Conservation (phyloP, 2,113 vertebrate species). For the Climacteris rufus region DNA sequence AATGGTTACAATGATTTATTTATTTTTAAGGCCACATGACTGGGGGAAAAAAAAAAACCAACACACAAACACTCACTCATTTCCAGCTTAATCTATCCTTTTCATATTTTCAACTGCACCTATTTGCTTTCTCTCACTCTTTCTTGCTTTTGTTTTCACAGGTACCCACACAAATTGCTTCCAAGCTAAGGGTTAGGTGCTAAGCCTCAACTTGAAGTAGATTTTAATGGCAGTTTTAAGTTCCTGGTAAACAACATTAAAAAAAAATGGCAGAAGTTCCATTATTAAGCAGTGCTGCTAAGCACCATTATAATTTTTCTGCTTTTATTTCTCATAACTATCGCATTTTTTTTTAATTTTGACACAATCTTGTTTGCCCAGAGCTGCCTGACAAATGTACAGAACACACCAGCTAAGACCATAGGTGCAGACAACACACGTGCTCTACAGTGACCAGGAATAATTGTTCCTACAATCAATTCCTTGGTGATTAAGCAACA, state of each 20-base stretch:
- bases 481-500: not conserved
- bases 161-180: not conserved
- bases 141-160: not conserved
- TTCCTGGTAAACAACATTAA: not conserved
- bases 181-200: not conserved
- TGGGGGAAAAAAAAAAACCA: not conserved
- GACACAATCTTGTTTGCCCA: not conserved
- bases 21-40: not conserved
- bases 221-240: not conserved
- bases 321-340: not conserved
- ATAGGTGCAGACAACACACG: fast-evolving
- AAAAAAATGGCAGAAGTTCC: not conserved
- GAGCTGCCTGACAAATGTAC: not conserved
- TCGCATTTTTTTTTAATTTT: not conserved
- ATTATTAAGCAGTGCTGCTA: not conserved
- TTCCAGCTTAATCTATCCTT: not conserved
- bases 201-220: not conserved
- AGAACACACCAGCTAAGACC: not conserved
- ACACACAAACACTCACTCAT: not conserved
- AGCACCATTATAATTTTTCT: not conserved
- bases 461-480: not conserved
- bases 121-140: not conserved
- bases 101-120: not conserved
- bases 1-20: not conserved
- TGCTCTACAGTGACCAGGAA: not conserved